Conservation (phyloP, 2,113 vertebrate genomes). For the Austrofundulus limnaeus region DNA sequence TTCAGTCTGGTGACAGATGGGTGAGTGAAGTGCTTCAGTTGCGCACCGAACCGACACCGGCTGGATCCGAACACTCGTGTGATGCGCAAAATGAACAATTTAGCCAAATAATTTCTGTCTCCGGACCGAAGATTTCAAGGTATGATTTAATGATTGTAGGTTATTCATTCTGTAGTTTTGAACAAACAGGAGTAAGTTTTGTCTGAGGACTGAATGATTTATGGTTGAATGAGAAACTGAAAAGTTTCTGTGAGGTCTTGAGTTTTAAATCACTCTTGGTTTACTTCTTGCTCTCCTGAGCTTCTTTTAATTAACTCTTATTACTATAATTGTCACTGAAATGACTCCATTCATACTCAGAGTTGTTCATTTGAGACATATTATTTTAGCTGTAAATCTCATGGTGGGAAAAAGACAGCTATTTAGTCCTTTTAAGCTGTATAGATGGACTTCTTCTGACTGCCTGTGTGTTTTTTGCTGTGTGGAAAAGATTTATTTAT, state of each 20-base stretch:
- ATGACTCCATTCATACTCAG: neutral
- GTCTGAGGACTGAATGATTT: constrained; percentile 10
- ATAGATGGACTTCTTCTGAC: neutral
- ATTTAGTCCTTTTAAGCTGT: neutral
- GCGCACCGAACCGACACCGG: constrained; percentile 1
- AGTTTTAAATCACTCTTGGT: neutral
- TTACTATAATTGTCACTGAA: constrained; percentile 1
- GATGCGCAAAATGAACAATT: constrained; percentile 49
- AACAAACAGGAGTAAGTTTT: neutral
- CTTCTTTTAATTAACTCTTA: constrained; percentile 6
- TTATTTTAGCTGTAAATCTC: no score
- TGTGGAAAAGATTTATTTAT: no score
- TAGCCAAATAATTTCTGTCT: constrained; percentile 45
- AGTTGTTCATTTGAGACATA: no score
- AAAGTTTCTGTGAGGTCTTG: neutral
- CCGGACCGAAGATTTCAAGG: constrained; percentile 59
- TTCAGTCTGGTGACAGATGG: constrained; percentile 12
- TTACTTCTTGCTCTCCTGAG: neutral
- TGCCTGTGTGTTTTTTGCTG: neutral
- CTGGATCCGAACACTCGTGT: constrained; percentile 55
- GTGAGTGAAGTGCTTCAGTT: constrained; percentile 31
- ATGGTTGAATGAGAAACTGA: neutral
- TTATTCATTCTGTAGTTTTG: constrained; percentile 1
- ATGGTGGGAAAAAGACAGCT: neutral
- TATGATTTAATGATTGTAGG: constrained; percentile 34